Conservation (phyloP, 1,140 invertebrate genomes). For the Calycopis cecrops region DNA sequence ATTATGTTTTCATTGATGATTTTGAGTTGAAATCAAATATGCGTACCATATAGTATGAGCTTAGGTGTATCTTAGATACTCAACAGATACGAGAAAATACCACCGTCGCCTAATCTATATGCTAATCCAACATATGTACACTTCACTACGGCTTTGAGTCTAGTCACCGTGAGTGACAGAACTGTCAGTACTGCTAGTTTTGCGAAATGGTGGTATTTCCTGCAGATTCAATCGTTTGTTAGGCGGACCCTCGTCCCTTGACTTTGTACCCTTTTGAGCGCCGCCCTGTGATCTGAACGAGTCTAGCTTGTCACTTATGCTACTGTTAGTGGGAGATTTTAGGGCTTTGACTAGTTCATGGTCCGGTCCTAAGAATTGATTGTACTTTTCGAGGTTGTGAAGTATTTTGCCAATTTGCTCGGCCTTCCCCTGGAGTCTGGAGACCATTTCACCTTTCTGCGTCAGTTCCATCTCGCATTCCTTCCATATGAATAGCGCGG, state of each 20-base stretch:
- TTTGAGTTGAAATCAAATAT: slow-evolving; percentile 3
- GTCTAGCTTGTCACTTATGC: slow-evolving; percentile 49
- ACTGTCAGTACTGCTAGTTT: slow-evolving; percentile 45
- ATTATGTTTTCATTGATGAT: neutral
- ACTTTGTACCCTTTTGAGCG: slow-evolving; percentile 55
- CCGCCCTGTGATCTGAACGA: slow-evolving; percentile 47
- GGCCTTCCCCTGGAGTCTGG: slow-evolving; percentile 91
- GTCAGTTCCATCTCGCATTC: slow-evolving; percentile 94
- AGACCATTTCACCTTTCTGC: slow-evolving; percentile 93
- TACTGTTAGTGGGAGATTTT: slow-evolving; percentile 75
- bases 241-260: slow-evolving; percentile 65
- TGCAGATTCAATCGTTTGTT: slow-evolving; percentile 66
- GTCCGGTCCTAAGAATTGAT: slow-evolving; percentile 80
- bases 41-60: too few species aligned
- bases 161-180: slow-evolving; percentile 24
- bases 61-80: too few species aligned
- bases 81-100: neutral
- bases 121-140: slow-evolving; percentile 10
- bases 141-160: slow-evolving; percentile 17
- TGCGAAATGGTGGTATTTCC: slow-evolving; percentile 73
- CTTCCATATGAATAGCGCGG: slow-evolving; percentile 76
- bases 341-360: slow-evolving; percentile 73
- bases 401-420: slow-evolving; percentile 93
- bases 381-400: slow-evolving; percentile 91
- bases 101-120: neutral